Evolutionary conservation across 2,113 vertebrate species (phyloP), one percentile per base, ranked within the genome.

Genomic region (Clarias gariepinus): DNA sequence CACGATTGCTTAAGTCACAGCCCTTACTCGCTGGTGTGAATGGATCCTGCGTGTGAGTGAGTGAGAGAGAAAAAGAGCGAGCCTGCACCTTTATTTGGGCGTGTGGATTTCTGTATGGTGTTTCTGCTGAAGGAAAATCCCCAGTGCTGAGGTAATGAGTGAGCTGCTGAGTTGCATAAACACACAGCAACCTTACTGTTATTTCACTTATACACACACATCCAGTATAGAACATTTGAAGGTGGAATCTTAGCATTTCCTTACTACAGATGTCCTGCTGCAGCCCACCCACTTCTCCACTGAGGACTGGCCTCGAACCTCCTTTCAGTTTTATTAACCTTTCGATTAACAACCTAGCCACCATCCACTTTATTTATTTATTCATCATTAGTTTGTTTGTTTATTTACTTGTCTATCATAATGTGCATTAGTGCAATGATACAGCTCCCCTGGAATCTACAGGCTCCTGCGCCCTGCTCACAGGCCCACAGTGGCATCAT

Each of bases 1-100:
- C 92, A 9, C 89, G 86, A 87, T 93, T 91, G 85, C 92, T 87
- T 79, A 85, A 85, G 73, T 86, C 87, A 87, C 69, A 52, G 69
- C 55, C 58, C 33, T 9, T 21, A 23, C 25, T 58, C 13, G 3
- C 19, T 41, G 30, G 47, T 63, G 19, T 84, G 41, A 82, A 61
- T 10, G 18, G 5, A 76, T 73, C 81, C 36, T 88, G 61, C 13
- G 18, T 28, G 41, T 55, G 64, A 5, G n/a, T 30, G 25, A 1
- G n/a, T 13, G 64, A 5, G 64, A 8, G 66, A 18, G 15, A 69
- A 1, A 28, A 30, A 13, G 63, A 41, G 69, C 0, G 69, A 23
- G 21, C 1, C 0, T 30, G 73, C 73, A 76, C 47, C 79, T 81
- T 36, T 52, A 33, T 30, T 36, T 19, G 55, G 82, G 68, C 7